These are phyloP conservation scores for Tenebrosternarchus preto DNA, from an alignment of 2,113 vertebrate genomes.

Conservation along the genomic window DNA sequence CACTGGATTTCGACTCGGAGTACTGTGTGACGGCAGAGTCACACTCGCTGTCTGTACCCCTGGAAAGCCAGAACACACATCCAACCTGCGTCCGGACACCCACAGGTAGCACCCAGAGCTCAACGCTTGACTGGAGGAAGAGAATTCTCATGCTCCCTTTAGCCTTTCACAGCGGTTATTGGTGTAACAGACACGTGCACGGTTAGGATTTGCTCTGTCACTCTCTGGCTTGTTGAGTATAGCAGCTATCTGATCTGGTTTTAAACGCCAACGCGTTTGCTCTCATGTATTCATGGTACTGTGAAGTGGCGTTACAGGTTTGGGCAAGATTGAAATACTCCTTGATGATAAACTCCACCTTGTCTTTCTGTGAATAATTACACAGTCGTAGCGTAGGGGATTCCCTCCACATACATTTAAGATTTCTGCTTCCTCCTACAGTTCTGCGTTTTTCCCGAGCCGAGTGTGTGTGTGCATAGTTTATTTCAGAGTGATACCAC, in stretches of 20 bases:
- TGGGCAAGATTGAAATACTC: not conserved
- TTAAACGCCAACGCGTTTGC: not conserved
- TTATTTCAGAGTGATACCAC: not conserved
- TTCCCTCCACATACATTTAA: not conserved
- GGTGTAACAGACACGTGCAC: too few species aligned
- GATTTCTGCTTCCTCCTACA: not conserved
- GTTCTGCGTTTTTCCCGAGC: too few species aligned
- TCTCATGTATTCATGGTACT: not conserved
- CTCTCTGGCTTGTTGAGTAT: too few species aligned
- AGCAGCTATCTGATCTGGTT: not conserved
- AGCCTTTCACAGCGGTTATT: too few species aligned
- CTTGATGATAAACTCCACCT: not conserved
- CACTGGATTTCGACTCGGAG: slow-evolving; percentile 69
- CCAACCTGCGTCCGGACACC: slow-evolving; percentile 11
- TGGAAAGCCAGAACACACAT: slow-evolving; percentile 2
- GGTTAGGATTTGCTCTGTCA: too few species aligned
- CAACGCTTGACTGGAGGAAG: not conserved
- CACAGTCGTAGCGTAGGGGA: not conserved
- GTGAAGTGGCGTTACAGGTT: not conserved
- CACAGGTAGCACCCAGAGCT: slow-evolving; percentile 10
- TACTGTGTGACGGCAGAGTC: slow-evolving; percentile 64
- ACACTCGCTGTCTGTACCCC: not conserved
- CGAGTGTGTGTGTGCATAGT: too few species aligned
- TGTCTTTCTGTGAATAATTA: not conserved
- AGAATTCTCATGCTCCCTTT: too few species aligned